A percentile compares a stretch with the other conserved stretches of the same genome.
phyloP scores from a whole-genome alignment of 2,888 invertebrate genomes.

The Troilus luridus region DNA sequence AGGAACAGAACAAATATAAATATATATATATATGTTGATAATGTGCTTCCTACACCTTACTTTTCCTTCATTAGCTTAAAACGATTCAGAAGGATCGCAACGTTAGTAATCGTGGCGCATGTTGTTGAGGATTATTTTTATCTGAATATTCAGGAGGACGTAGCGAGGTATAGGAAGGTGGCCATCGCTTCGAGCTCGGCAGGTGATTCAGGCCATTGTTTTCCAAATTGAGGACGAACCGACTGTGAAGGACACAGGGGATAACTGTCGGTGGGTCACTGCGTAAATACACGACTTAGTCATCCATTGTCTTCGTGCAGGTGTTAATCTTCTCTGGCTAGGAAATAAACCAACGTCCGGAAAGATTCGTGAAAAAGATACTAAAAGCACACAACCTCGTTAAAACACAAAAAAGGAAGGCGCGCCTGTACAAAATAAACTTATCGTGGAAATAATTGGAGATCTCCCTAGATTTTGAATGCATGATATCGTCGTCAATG shows the following conservation, averaged over 20 bases:
- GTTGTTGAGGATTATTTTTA: neutral
- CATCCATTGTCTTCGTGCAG: neutral
- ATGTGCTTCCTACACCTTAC: neutral
- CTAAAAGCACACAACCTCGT: neutral
- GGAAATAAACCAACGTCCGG: neutral
- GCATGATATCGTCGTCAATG: no score
- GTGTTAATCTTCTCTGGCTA: neutral
- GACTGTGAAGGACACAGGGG: neutral
- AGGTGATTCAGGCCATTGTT: neutral
- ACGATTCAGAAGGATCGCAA: neutral
- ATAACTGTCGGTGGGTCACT: constrained; percentile 25
- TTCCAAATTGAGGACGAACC: neutral
- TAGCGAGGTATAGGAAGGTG: neutral
- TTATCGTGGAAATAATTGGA: no score
- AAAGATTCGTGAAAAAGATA: neutral
- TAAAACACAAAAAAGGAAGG: neutral
- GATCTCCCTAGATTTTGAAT: no score
- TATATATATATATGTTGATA: neutral
- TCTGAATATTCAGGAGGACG: neutral
- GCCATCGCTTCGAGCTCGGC: neutral
- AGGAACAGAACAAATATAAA: no score
- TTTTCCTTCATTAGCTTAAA: neutral
- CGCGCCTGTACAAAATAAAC: neutral
- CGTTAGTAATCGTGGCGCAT: neutral
- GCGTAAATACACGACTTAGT: neutral